Evolutionary conservation across 2,113 vertebrate genomes (phyloP), one percentile per base, ranked within the genome.

Genomic region (Callithrix jacchus): DNA sequence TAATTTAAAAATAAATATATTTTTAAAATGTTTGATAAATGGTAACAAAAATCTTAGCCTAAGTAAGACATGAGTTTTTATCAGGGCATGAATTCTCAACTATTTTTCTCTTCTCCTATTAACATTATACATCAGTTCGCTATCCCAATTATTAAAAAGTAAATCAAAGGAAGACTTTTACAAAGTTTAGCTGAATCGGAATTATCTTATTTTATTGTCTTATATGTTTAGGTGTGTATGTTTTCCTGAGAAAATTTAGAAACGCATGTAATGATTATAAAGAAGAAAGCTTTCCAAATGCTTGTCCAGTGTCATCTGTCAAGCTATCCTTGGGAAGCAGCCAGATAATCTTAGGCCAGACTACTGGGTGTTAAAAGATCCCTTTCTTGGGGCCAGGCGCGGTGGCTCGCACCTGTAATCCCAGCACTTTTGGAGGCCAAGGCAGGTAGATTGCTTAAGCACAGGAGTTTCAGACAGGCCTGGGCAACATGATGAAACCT

Each of bases 231-330:
- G 5, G 6, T 47, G 16, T 70, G 91, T 85, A 88, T 91, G 23
- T 79, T 95, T 81, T 95, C 40, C 25, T 90, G 49, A 87, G 23
- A 2, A 92, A 95, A 74, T 27, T 10, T 77, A 64, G 87, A 89
- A 89, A 76, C 5, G 74, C 77, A 71, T 83, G 13, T 47, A 96
- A 52, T 21, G 61, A 20, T 61, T 73, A 80, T 40, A 88, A 95
- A 74, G 30, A 91, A 91, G 14, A 95, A 96, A 77, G 5, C 2
- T 27, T 80, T 87, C 10, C 85, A 95, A 95, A 81, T 83, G 11
- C 7, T 89, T 40, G 90, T 54, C 47, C 47, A 68, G 0, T 95
- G 32, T 2, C 40, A 94, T 89, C 94, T 86, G 47, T 70, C 37
- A 54, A 83, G 73, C 49, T 94, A 66, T 86, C 45, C 54, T 74